These are phyloP conservation scores for Andinoacara biseriatus DNA, from an alignment of 2,113 vertebrate species.

Conservation along the genomic window DNA sequence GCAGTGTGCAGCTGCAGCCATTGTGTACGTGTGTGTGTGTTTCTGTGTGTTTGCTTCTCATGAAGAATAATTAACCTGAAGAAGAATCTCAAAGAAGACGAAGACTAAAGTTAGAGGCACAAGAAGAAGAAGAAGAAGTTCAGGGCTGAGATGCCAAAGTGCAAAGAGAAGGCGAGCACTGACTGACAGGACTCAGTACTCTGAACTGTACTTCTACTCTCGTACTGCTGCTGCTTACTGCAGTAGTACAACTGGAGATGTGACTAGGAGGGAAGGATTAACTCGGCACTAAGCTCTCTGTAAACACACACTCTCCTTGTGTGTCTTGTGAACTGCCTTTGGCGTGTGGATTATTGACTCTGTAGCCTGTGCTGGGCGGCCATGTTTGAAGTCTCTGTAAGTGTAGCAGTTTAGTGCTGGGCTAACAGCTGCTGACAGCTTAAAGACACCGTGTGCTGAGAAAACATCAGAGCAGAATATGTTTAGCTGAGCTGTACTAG, in stretches of 20 bases:
- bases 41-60: not conserved
- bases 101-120: not conserved
- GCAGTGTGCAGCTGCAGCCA: not conserved
- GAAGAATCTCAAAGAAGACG: not conserved
- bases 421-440: not conserved
- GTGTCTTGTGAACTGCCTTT: conserved; percentile 55
- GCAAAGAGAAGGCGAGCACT: not conserved
- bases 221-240: not conserved
- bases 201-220: not conserved
- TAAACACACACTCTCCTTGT: conserved; percentile 24
- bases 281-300: conserved; percentile 47
- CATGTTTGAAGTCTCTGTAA: conserved; percentile 50
- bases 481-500: not conserved
- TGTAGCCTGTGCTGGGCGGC: conserved; percentile 29
- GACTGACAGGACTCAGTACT: not conserved
- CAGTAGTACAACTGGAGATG: conserved; percentile 4
- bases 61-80: conserved; percentile 19
- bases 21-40: not conserved
- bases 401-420: not conserved
- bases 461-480: not conserved
- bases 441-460: no score
- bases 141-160: not conserved
- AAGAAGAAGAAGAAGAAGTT: not conserved
- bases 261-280: conserved; percentile 56
- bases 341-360: conserved; percentile 61